These are phyloP conservation scores for Sphinx pinastri DNA, from an alignment of 2,888 invertebrate species.

Conservation along the genomic window DNA sequence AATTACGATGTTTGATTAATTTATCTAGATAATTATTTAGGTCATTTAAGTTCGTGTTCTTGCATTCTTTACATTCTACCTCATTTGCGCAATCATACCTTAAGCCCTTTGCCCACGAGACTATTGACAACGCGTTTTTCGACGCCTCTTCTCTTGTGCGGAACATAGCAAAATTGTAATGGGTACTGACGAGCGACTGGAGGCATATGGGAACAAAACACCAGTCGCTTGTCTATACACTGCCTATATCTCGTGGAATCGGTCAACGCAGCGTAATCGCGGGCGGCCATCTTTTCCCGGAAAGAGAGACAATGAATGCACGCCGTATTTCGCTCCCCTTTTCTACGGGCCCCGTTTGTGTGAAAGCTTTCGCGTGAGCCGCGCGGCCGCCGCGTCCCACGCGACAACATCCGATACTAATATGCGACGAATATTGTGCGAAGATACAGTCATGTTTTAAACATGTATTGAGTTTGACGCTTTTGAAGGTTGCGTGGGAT, in stretches of 20 bases:
- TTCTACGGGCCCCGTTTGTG: slow-evolving; percentile 38
- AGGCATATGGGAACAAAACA: no score
- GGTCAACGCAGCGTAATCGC: slow-evolving; percentile 52
- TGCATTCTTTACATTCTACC: no score
- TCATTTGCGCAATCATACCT: no score
- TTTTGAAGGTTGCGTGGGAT: no score
- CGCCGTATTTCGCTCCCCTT: slow-evolving; percentile 53
- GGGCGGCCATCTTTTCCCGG: slow-evolving; percentile 70
- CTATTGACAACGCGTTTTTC: no score
- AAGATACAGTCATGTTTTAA: neutral
- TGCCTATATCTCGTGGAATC: slow-evolving; percentile 9
- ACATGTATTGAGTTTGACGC: neutral
- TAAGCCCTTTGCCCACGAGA: no score
- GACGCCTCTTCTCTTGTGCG: no score
- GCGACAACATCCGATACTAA: slow-evolving; percentile 14
- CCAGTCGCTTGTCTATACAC: neutral
- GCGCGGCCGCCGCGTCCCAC: slow-evolving; percentile 29
- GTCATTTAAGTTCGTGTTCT: no score
- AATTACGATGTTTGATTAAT: no score
- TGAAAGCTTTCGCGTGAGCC: slow-evolving; percentile 44
- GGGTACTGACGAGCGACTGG: no score
- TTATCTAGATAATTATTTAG: no score
- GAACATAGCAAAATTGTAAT: no score
- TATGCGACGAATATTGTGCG: slow-evolving; percentile 6
- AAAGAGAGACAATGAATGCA: slow-evolving; percentile 70